These are phyloP conservation scores for Tricholauxania praeusta DNA, from an alignment of 2,888 invertebrate species.

Conservation along the genomic window DNA sequence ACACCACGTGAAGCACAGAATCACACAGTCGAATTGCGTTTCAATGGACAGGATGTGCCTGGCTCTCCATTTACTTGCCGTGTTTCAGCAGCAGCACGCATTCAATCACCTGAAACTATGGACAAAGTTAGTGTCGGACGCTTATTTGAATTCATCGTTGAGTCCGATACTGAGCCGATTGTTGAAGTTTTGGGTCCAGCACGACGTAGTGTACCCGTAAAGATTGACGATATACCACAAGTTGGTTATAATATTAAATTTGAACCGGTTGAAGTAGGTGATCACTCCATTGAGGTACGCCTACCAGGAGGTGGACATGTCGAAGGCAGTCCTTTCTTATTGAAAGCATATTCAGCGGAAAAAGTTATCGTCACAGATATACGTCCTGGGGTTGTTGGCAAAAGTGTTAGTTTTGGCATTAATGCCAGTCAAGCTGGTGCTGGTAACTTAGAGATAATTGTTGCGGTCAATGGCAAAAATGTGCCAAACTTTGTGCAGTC, in stretches of 20 bases:
- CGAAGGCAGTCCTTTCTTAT: constrained; percentile 94
- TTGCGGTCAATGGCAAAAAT: constrained; percentile 95
- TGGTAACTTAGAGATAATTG: constrained; percentile 97
- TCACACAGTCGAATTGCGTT: constrained; percentile 94
- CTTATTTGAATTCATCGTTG: constrained; percentile 86
- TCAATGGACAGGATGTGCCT: constrained; percentile 96
- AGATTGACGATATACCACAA: constrained; percentile 66
- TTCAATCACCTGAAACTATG: constrained; percentile 85
- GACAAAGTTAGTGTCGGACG: constrained; percentile 92
- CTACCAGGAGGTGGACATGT: constrained; percentile 81
- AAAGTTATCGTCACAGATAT: constrained; percentile 96
- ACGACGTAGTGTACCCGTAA: constrained; percentile 78
- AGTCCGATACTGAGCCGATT: constrained; percentile 84
- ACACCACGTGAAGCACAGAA: constrained; percentile 91
- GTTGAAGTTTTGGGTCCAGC: constrained; percentile 86
- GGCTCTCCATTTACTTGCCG: constrained; percentile 73
- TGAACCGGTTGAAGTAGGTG: constrained; percentile 90
- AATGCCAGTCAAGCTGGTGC: constrained; percentile 88
- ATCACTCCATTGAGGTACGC: constrained; percentile 87
- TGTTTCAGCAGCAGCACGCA: constrained; percentile 83
- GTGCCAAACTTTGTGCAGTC: constrained; percentile 98
- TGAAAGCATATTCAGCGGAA: constrained; percentile 95
- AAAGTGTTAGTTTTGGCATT: constrained; percentile 94
- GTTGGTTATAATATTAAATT: constrained; percentile 75
- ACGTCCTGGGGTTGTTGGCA: constrained; percentile 89